Base-by-base conservation (phyloP, 2,797 vertebrate genomes). In the Trematomus bernacchii region DNA sequence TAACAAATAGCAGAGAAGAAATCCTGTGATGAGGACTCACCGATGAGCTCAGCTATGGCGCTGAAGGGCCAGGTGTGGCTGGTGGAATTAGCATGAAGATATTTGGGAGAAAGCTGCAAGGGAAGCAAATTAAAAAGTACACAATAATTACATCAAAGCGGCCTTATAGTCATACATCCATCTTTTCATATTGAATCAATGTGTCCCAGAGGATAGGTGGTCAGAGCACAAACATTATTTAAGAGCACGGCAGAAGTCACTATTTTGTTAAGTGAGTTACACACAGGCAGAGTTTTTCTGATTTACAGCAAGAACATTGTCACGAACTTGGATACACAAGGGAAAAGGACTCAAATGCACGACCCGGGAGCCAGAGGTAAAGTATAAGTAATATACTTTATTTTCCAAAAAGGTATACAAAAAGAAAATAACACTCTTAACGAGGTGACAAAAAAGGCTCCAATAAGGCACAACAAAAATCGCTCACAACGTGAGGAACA, bases 51-150 rank as follows among this genome's bases (percentile, higher is more conserved):
- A 65, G 98, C 98, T 40, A 99, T 95, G 53, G 98, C 98, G 53
- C 98, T 97, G 93, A 99, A 99, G 48, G 98, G 97, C 96, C 97
- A 97, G 27, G 97, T 99, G 92, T 99, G 98, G 90, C 98, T 99
- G 81, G 98, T 99, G 57, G 98, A 99, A 90, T 99, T 99, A 81
- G 96, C 93, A 75, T 99, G 97, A 84, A 99, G 94, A 91, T 94
- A 99, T 89, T 97, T 98, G 10, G 97, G 97, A 76, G 89, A 95
- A 73, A 99, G 94, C 98, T 99, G 91, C 69, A 95, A 80, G n/a
- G 1, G 21, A 19, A 82, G 64, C 0, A 65, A 60, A 73, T 66
- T 2, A 40, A 71, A 0, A 23, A 40, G 21, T 2, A 52, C 7
- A 59, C 8, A 51, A 11, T 23, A 30, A 10, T 46, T 42, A 37